Base-by-base conservation (phyloP, 2,113 vertebrate genomes). In the Colinus virginianus region DNA sequence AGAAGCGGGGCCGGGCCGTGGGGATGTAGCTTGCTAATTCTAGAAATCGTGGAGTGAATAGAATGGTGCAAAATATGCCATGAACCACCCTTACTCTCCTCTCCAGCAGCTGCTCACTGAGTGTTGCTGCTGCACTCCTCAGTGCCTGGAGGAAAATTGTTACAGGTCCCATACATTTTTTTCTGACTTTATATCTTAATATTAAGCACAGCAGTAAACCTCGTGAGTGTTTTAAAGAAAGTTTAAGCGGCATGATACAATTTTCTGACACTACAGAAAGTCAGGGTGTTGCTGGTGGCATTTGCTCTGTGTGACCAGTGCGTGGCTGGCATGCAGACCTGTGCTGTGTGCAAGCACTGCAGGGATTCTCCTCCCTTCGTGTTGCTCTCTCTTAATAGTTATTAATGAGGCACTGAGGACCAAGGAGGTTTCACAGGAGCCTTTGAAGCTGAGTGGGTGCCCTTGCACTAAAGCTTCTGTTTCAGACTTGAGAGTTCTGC, bases 251-350 rank as follows among this genome's bases (percentile, higher is more conserved):
- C 55, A 23, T 16, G 56, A 78, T 40, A 78, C 21, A 59, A 15
- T 78, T 63, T 63, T 88, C 68, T 55, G 68, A 22, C 6, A 21
- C 4, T 61, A 5, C 28, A 64, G 38, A 67, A 76, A 1, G 9
- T 76, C 7, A 0, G 53, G 71, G 32, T 30, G 3, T 15, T 46
- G 55, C 59, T 36, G 42, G 45, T 40, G 75, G 78, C 1, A 1
- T 78, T 63, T 58, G 63, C 45, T 53, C 51, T 28, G 26, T 8
- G 9, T 28, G 51, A 21, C 40, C 5, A 11, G 17, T 9, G 19
- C 17, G 5, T 46, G 0, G 5, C 67, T 71, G 62, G 49, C 0
- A 0, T 1, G 18, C 64, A 38, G 59, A 25, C 23, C 7, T 14
- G 22, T 62, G 36, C 34, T 36, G 9, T 21, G 32, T n/a, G 32